Evolutionary conservation across 2,113 vertebrate genomes (phyloP).

Genomic region (Australoheros scitulus): DNA sequence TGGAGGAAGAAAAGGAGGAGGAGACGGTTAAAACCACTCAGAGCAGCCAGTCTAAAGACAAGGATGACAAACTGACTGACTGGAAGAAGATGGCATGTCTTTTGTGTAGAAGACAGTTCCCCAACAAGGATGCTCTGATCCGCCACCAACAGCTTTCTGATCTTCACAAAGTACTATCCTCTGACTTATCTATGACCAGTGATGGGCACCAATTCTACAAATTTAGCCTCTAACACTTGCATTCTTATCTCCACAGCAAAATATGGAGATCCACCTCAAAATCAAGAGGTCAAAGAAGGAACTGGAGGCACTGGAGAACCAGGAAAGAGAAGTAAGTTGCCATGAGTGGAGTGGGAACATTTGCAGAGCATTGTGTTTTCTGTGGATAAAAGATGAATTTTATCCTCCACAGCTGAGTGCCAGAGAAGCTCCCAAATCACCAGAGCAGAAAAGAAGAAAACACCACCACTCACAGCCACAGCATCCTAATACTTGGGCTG

Average conservation of each 20-base stretch:
- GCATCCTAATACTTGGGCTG: conserved; percentile 73
- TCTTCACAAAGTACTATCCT: conserved; percentile 88
- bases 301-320: conserved; percentile 92
- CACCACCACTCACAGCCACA: conserved; percentile 63
- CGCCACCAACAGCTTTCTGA: conserved; percentile 98
- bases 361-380: background rate
- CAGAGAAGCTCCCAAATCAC: conserved; percentile 63
- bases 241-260: conserved; percentile 85
- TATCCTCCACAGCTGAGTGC: conserved; percentile 60
- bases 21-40: conserved; percentile 76
- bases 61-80: conserved; percentile 92
- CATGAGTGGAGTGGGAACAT: background rate
- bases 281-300: conserved; percentile 95
- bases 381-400: background rate
- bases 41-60: conserved; percentile 78
- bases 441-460: conserved; percentile 79
- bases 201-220: background rate
- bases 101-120: conserved; percentile 94
- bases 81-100: conserved; percentile 98
- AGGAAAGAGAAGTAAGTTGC: conserved; percentile 83
- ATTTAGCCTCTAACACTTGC: background rate
- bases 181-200: background rate
- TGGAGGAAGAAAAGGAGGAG: conserved; percentile 91
- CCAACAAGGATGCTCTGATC: conserved; percentile 93
- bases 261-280: conserved; percentile 96